Base-by-base conservation (phyloP, 23 tunicate species). In the Styela clava region DNA sequence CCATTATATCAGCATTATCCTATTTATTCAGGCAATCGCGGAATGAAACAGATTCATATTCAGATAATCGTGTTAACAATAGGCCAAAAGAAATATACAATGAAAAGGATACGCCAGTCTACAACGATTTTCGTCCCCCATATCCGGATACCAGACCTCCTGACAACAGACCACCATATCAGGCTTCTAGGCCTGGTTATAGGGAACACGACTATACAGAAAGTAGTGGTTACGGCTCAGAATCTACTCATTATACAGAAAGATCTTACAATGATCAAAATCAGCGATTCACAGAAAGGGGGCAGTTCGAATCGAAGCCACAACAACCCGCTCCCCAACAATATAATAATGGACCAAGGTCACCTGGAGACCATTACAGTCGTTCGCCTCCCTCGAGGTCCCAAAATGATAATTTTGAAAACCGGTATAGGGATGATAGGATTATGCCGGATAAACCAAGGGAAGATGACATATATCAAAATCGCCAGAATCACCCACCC, bases 221-320 rank as follows among this genome's bases (percentile, higher is more conserved):
- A 82, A 91, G 97, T 37, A 90, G 95, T 68, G 97, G 97, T 16
- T 91, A 91, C 63, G 97, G 89, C 2, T 89, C 97, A 23, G 81
- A 76, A 76, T 76, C 81, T 22, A 86, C 90, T 5, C 69, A 76
- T 52, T 24, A 73, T 63, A 91, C 89, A 9, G 97, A 89, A 33
- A 78, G 88, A 5, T 74, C 89, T 12, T 69, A 85, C 63, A 84
- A 76, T 21, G 95, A 74, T 16, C 84, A 29, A 56, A 81, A 73
- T 16, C 82, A 24, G 2, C 63, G 31, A 23, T 70, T 23, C 22
- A 31, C 74, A 7, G 5, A 5, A 32, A 71, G 35, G 32, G 35
- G 35, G 35, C 7, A 29, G 24, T 26, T 26, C 29, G 56, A 12
- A 44, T 7, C 7, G 12, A 44, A 12, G 56, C 77, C 77, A 32